These are phyloP conservation scores for Xanthia togata DNA, from an alignment of 2,888 invertebrate species.

Conservation along the genomic window DNA sequence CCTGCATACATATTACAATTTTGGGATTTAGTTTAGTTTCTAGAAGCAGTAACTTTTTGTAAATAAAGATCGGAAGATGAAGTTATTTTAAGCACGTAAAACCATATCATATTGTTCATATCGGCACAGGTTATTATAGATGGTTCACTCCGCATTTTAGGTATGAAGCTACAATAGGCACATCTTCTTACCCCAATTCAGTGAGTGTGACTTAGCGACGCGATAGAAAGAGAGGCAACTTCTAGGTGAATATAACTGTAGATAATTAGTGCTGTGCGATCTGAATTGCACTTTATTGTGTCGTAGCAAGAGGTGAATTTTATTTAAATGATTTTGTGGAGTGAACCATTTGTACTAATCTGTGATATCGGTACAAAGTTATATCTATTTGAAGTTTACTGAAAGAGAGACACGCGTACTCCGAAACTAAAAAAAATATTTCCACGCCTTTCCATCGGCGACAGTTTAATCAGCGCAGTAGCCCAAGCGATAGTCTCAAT, in stretches of 20 bases:
- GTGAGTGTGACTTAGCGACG: no score
- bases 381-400: not conserved
- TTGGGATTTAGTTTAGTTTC: not conserved
- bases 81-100: not conserved
- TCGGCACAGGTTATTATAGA: not conserved
- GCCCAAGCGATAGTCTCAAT: conserved; percentile 51
- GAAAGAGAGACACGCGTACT: not conserved
- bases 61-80: not conserved
- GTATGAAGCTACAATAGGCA: no score
- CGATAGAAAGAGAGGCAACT: no score
- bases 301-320: no score
- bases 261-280: no score
- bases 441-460: conserved; percentile 20
- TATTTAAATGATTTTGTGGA: no score
- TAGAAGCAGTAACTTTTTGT: not conserved
- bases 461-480: conserved; percentile 48
- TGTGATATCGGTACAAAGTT: not conserved
- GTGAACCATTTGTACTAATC: no score
- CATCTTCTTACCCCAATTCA: no score
- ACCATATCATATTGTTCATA: not conserved
- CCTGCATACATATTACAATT: not conserved
- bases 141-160: no score
- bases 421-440: conserved; percentile 5
- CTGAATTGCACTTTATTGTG: no score
- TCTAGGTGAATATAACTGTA: no score